phyloP scores from a whole-genome alignment of 2,888 invertebrate species.

The Tetrapedia diversipes region DNA sequence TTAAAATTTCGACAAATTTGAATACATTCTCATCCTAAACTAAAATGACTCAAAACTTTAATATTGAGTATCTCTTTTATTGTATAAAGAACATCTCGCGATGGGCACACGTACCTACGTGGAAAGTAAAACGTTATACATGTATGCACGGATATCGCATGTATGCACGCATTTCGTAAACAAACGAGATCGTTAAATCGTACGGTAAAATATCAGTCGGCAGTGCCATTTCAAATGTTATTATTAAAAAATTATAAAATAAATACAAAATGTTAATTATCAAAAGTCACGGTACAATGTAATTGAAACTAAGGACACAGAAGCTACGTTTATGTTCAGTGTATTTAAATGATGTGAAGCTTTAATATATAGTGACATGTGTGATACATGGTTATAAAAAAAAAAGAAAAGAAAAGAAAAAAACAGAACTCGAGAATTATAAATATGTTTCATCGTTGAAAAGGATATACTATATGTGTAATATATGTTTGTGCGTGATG shows the following conservation, averaged over 20 bases:
- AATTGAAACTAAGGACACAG: conserved; percentile 2
- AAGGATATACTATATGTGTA: background rate
- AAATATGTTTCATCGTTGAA: conserved; percentile 19
- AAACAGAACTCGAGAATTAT: no score
- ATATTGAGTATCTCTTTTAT: conserved; percentile 1
- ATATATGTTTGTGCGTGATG: background rate
- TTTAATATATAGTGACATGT: conserved; percentile 29
- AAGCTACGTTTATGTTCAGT: background rate
- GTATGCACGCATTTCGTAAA: conserved; percentile 43
- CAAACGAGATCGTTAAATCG: conserved; percentile 31
- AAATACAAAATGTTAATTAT: background rate
- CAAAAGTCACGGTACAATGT: background rate
- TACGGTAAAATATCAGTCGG: conserved; percentile 10
- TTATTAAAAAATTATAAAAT: background rate
- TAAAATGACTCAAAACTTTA: conserved; percentile 25
- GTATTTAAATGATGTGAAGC: conserved; percentile 29
- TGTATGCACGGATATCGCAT: conserved; percentile 26
- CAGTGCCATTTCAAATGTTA: conserved; percentile 18
- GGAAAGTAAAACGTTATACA: conserved; percentile 8
- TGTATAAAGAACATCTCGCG: conserved; percentile 19
- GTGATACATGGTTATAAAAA: conserved; percentile 6
- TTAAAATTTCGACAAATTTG: conserved; percentile 15
- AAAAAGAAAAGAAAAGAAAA: no score
- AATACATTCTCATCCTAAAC: background rate
- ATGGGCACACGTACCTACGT: conserved; percentile 36